Evolutionary conservation across 2,797 vertebrate genomes (phyloP), one percentile per base, ranked within the genome.

Genomic region (Oreortyx pictus): DNA sequence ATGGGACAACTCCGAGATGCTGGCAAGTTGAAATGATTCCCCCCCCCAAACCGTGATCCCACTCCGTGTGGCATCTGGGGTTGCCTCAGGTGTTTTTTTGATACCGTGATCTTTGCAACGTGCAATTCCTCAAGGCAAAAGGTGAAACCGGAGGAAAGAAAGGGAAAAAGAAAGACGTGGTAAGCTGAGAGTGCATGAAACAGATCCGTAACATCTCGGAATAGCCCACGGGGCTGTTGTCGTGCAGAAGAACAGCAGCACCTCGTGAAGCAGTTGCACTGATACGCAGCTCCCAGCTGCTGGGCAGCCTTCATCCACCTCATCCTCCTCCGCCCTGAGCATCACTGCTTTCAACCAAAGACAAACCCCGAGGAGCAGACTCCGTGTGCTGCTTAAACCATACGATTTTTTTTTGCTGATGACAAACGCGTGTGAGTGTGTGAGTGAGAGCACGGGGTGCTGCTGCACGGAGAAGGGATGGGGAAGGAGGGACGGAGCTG

Each of bases 281-380:
- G n/a, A n/a, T 17, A 52, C 27, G 2, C 50, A 52, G 27, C 15
- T 52, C 15, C 29, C 50, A 52, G 50, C 50, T 52, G 50, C 50
- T 52, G 50, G 50, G 27, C 50, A 11, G 52, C 52, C 52, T 78
- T 5, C 3, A 12, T 2, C 43, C 72, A 0, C n/a, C 33, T 11
- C 43, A 41, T 41, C 39, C 39, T 37, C 29, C 23, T 29, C 0
- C 89, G 91, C 91, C 81, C 5, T n/a, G 12, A 67, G 81, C 72
- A 24, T 54, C 5, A 2, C 18, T 83, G 89, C 89, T 93, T 54
- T 44, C 86, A 52, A 76, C 91, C 92, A 91, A 93, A 95, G 92
- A 84, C 89, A 85, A 54, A 79, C 0, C 11, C 8, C 49, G 86
- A 22, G 6, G 31, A 39, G 17, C 3, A 24, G 79, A 37, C 41